These are phyloP conservation scores for Oxycera nigricornis DNA, from an alignment of 2,888 invertebrate genomes.

Conservation along the genomic window DNA sequence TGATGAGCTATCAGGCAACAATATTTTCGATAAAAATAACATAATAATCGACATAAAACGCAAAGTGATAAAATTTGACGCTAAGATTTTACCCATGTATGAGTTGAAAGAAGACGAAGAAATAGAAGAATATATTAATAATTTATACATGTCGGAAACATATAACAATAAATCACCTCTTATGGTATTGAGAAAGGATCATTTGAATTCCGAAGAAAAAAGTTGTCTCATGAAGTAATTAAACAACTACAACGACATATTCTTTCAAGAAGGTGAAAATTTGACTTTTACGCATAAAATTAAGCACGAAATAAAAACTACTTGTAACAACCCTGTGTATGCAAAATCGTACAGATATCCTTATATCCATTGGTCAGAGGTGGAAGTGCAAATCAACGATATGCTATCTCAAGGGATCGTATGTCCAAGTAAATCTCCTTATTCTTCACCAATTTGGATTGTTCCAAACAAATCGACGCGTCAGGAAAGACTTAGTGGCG, in stretches of 20 bases:
- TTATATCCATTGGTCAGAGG: neutral
- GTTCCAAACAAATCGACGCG: conserved; percentile 8
- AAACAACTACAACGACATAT: neutral
- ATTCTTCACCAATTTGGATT: conserved; percentile 23
- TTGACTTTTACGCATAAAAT: conserved; percentile 13
- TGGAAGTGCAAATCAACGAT: conserved; percentile 12
- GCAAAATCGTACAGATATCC: conserved; percentile 23
- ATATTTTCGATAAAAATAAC: too few species aligned
- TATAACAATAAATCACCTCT: too few species aligned
- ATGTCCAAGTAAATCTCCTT: conserved; percentile 12
- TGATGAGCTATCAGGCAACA: too few species aligned
- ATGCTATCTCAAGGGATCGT: conserved; percentile 24
- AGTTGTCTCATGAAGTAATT: neutral
- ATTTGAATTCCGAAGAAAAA: conserved; percentile 8
- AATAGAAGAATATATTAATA: neutral
- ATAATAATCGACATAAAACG: too few species aligned
- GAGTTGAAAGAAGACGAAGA: too few species aligned
- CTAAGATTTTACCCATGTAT: too few species aligned
- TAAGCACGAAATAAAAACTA: conserved; percentile 23
- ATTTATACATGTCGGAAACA: neutral
- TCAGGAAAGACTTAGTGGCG: conserved; percentile 25
- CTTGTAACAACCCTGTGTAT: neutral
- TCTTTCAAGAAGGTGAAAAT: conserved; percentile 11
- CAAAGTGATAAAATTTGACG: too few species aligned
- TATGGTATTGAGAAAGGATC: too few species aligned